phyloP scores from a whole-genome alignment of 2,797 vertebrate genomes.

The Betta splendens region DNA sequence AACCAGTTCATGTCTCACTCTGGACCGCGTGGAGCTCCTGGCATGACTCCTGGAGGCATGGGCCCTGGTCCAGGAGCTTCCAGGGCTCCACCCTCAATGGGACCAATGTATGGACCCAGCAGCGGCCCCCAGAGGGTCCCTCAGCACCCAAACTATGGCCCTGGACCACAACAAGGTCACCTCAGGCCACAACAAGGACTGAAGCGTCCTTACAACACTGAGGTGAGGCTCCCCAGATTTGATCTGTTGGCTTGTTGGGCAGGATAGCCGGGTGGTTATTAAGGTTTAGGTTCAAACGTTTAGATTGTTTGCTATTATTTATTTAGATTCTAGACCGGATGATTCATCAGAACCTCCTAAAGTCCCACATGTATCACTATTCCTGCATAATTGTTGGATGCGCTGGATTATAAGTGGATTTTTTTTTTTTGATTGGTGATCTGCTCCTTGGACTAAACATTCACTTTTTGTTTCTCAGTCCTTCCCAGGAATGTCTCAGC shows the following conservation, averaged over 20 bases:
- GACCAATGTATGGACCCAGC: conserved; percentile 76
- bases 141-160: conserved; percentile 83
- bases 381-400: too few relatives aligned
- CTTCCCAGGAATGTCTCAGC: conserved; percentile 64
- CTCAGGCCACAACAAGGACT: conserved; percentile 81
- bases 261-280: too few relatives aligned
- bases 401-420: too few relatives aligned
- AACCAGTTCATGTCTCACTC: conserved; percentile 88
- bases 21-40: conserved; percentile 81
- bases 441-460: too few relatives aligned
- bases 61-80: conserved; percentile 66
- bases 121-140: conserved; percentile 81
- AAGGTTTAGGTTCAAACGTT: too few relatives aligned
- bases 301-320: too few relatives aligned
- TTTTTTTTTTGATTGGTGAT: too few relatives aligned
- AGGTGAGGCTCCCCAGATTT: conserved; percentile 73
- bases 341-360: too few relatives aligned
- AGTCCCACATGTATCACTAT: too few relatives aligned
- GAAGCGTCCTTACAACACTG: conserved; percentile 85
- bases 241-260: too few relatives aligned
- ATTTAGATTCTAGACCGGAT: too few relatives aligned
- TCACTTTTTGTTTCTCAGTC: too few relatives aligned
- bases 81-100: conserved; percentile 72
- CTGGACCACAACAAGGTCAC: conserved; percentile 81
- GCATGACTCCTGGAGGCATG: conserved; percentile 81